Conservation (phyloP, 1,140 invertebrate genomes). For the Lethrus apterus region DNA sequence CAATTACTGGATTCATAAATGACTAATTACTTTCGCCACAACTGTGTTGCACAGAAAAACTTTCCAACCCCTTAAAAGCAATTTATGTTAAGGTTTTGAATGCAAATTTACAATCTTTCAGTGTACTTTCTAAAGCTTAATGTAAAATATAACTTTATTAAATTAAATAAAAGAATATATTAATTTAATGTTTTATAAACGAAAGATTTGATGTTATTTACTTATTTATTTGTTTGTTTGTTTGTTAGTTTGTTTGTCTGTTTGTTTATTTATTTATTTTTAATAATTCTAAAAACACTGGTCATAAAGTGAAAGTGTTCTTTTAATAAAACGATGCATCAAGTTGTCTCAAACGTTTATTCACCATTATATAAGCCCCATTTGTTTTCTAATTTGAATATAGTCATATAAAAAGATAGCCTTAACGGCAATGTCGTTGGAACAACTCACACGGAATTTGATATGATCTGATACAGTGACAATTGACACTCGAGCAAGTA, state of each 20-base stretch:
- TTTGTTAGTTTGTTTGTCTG: too few relatives aligned
- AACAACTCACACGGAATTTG: constrained; percentile 6
- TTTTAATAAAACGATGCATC: constrained; percentile 8
- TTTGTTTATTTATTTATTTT: too few relatives aligned
- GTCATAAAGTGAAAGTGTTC: constrained; percentile 6
- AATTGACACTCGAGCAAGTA: constrained; percentile 10
- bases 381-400: constrained; percentile 13
- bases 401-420: constrained; percentile 12
- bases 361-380: constrained; percentile 7
- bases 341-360: constrained; percentile 6
- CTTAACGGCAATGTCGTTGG: constrained; percentile 1
- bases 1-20: constrained; percentile 42
- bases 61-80: constrained; percentile 33
- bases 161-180: too few relatives aligned
- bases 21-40: constrained; percentile 39
- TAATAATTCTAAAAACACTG: too few relatives aligned
- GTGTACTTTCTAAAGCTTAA: too few relatives aligned
- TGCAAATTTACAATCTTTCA: constrained; percentile 24
- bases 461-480: constrained; percentile 13
- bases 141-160: too few relatives aligned
- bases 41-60: constrained; percentile 34
- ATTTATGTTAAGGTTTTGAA: constrained; percentile 27
- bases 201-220: too few relatives aligned
- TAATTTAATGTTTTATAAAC: too few relatives aligned
- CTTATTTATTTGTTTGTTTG: too few relatives aligned